Conservation (phyloP, 2,113 vertebrate species). For the Alethe diademata region DNA sequence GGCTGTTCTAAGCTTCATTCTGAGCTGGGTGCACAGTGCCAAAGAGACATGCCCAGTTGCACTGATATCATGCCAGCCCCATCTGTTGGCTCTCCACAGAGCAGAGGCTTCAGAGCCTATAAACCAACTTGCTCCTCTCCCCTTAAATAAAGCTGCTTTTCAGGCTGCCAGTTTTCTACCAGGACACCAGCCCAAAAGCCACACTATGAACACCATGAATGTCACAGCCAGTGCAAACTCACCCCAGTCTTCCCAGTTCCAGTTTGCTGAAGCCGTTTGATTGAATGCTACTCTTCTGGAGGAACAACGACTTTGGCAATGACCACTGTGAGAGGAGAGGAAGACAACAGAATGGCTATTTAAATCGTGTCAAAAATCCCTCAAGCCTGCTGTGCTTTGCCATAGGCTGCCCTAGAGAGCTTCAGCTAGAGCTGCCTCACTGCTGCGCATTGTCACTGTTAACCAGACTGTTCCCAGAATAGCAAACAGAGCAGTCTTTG, state of each 20-base stretch:
- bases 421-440: slow-evolving; percentile 27
- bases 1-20: background rate
- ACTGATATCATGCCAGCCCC: background rate
- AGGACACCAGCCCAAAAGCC: background rate
- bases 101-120: background rate
- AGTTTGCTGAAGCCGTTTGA: slow-evolving; percentile 45
- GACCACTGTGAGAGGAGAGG: slow-evolving; percentile 69
- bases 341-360: background rate
- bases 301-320: slow-evolving; percentile 57
- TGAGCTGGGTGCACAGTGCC: background rate
- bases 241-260: slow-evolving; percentile 61
- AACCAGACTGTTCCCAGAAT: slow-evolving; percentile 55
- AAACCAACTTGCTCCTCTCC: background rate
- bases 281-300: slow-evolving; percentile 19
- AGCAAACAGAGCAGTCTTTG: slow-evolving; percentile 52
- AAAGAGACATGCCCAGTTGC: background rate
- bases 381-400: background rate
- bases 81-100: background rate
- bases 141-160: background rate
- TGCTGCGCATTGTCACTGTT: background rate
- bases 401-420: background rate
- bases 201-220: accelerated
- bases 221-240: background rate
- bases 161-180: background rate
- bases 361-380: background rate